Conservation (phyloP, 2,888 invertebrate species). For the Choreutis nemorana region DNA sequence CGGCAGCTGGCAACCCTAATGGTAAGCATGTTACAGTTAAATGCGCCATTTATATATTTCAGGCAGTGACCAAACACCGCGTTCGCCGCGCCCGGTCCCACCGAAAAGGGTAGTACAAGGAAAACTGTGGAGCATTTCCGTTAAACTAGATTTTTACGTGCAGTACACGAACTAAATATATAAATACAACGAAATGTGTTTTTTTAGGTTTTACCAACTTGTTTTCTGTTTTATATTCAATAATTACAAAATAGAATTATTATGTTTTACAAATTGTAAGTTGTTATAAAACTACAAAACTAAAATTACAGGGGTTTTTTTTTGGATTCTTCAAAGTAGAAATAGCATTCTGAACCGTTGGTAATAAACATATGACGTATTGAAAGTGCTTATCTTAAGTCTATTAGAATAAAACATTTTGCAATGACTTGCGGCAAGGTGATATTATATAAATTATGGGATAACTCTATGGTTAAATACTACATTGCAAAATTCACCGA, state of each 20-base stretch:
- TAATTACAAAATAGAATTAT: neutral
- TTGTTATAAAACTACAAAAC: no score
- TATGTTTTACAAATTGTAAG: neutral
- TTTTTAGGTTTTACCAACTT: no score
- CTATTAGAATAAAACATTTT: no score
- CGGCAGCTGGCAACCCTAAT: constrained; percentile 38
- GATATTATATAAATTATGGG: no score
- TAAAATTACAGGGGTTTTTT: neutral
- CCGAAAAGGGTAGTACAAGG: constrained; percentile 31
- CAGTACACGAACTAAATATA: neutral
- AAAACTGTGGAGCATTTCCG: constrained; percentile 16
- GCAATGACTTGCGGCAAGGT: no score
- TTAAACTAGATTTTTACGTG: neutral
- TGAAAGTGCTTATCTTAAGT: no score
- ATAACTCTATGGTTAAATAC: no score
- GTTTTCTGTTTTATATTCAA: neutral
- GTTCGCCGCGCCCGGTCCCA: constrained; percentile 27
- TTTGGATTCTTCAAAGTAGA: neutral
- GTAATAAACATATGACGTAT: no score
- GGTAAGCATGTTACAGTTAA: constrained; percentile 37
- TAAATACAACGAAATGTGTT: neutral
- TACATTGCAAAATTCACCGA: no score
- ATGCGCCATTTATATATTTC: constrained; percentile 54
- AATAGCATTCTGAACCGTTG: no score
- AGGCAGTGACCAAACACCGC: constrained; percentile 60